phyloP scores from a whole-genome alignment of 2,113 vertebrate genomes.

The Anhinga anhinga region DNA sequence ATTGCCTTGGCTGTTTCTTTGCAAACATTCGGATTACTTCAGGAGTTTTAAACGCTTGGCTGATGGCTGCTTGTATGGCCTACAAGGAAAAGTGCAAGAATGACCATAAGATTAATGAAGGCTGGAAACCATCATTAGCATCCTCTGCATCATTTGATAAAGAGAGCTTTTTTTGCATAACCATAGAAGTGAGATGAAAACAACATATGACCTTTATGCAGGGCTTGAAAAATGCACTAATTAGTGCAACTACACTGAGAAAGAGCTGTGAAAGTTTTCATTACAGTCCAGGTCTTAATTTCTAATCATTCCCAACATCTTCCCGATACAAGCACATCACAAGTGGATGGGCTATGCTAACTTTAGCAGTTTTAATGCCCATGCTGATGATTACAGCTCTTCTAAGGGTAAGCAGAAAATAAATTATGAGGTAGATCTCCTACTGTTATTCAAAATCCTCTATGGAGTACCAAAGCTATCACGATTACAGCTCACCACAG shows the following conservation, averaged over 20 bases:
- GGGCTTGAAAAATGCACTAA: neutral
- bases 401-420: neutral
- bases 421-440: neutral
- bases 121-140: neutral
- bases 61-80: constrained; percentile 98
- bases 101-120: neutral
- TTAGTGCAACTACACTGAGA: neutral
- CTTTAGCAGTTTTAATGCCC: neutral
- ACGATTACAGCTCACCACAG: neutral
- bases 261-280: neutral
- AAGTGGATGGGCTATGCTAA: neutral
- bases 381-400: neutral
- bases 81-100: constrained; percentile 58
- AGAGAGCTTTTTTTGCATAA: neutral
- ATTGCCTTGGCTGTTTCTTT: constrained; percentile 95
- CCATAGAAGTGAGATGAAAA: neutral
- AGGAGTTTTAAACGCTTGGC: constrained; percentile 97
- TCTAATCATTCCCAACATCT: neutral
- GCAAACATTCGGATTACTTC: constrained; percentile 98
- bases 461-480: neutral
- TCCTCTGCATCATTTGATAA: neutral
- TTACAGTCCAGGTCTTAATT: neutral
- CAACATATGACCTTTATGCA: neutral
- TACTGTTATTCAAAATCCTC: neutral
- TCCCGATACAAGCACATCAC: neutral